Base-by-base conservation (phyloP, 2,113 vertebrate genomes). In the Platysteira castanea region DNA sequence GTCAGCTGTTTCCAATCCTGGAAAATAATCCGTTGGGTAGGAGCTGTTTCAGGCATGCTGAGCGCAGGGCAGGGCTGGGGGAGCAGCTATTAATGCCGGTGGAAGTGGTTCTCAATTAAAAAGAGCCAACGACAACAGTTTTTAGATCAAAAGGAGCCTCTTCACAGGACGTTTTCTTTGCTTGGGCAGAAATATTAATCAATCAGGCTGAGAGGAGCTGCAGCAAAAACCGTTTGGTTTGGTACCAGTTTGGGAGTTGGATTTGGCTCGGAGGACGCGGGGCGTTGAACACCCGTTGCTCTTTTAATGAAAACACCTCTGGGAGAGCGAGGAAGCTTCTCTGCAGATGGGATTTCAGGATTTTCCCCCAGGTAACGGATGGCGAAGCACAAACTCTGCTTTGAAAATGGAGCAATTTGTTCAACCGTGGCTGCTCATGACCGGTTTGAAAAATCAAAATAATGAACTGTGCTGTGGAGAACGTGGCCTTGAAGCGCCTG, bases 81-180 rank as follows among this genome's bases (percentile, higher is more conserved):
- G 88, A 83, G 28, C 50, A 73, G 76, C 68, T 50, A 13, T 77
- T 42, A 52, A 39, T 49, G 63, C 61, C 56, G 21, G 24, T 46
- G 74, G 69, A 91, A 94, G 74, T 30, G 35, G 46, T 53, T 94
- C 89, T 73, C 89, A 50, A 94, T 94, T 52, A 28, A 53, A 76
- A 88, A 82, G 81, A 54, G 61, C 44, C 4, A 0, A 65, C 37
- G 75, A 35, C 59, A 67, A 76, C 33, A 47, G 79, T 18, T 89
- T 86, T 77, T 35, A 91, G 91, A 89, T 90, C 93, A 91, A 94
- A 95, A 63, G 73, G 5, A 89, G n/a, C 73, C 10, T 78, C 84
- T 53, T 28, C 59, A 60, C 75, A 27, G 76, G n/a, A 68, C 37
- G 0, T 21, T 14, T 60, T 76, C 59, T 41, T 15, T 22, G 85